These are phyloP conservation scores for Anseranas semipalmata DNA, from an alignment of 2,113 vertebrate species.

Conservation along the genomic window DNA sequence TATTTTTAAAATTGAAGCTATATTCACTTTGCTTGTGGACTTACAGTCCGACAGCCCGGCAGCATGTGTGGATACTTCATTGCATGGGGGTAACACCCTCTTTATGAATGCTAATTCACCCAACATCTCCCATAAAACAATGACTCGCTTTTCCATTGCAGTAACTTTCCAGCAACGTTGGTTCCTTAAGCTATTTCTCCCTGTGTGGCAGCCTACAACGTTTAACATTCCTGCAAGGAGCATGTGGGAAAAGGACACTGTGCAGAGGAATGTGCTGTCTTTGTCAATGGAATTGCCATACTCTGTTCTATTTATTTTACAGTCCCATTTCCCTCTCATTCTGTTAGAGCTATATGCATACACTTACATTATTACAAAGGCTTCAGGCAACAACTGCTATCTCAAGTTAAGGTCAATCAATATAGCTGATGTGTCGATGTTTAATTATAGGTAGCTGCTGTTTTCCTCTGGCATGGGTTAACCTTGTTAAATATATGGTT, in stretches of 20 bases:
- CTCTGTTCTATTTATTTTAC: not conserved
- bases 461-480: not conserved
- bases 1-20: not conserved
- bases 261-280: not conserved
- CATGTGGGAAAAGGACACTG: not conserved
- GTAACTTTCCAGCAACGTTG: not conserved
- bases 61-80: not conserved
- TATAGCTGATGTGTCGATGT: not conserved
- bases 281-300: not conserved
- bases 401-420: slow-evolving; percentile 49
- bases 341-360: not conserved
- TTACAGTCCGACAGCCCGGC: not conserved
- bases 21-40: not conserved
- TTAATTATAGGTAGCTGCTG: slow-evolving; percentile 45
- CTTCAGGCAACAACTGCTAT: slow-evolving; percentile 31
- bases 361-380: not conserved
- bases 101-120: not conserved
- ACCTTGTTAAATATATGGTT: slow-evolving; percentile 31
- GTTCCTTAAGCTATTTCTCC: not conserved
- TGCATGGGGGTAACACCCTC: not conserved
- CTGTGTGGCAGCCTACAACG: not conserved
- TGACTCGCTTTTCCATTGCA: not conserved
- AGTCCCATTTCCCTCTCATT: not conserved
- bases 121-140: not conserved
- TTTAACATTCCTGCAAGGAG: slow-evolving; percentile 8